Evolutionary conservation across 1,140 invertebrate genomes (phyloP).

Genomic region (Papilio helenus): DNA sequence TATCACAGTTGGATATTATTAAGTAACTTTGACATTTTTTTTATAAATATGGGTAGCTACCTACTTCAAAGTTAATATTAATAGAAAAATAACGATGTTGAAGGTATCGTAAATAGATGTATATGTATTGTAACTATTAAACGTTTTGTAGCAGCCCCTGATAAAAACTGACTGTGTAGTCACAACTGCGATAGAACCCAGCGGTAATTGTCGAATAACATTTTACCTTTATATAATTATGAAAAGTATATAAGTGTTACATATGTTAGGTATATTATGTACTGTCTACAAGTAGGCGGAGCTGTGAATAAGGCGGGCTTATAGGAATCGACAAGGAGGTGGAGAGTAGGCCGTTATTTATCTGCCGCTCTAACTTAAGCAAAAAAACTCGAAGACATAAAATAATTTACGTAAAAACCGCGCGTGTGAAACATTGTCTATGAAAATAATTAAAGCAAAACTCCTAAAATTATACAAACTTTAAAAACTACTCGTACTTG

Average conservation of each 20-base stretch:
- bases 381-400: background rate
- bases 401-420: background rate
- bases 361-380: constrained; percentile 42
- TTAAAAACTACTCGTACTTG: background rate
- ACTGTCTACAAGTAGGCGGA: constrained; percentile 74
- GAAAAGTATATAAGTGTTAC: constrained; percentile 64
- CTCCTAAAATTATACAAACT: background rate
- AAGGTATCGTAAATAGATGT: background rate
- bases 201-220: constrained; percentile 1
- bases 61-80: background rate
- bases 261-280: constrained; percentile 69
- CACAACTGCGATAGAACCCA: background rate
- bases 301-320: constrained; percentile 77
- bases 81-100: background rate
- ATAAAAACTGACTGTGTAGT: background rate
- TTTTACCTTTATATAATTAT: constrained; percentile 40
- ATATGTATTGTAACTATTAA: background rate
- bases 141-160: background rate
- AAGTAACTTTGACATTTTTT: background rate
- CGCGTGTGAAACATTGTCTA: too few species aligned
- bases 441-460: background rate
- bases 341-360: constrained; percentile 72
- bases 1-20: background rate
- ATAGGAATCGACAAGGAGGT: constrained; percentile 78
- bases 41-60: background rate